Evolutionary conservation across 2,888 invertebrate genomes (phyloP), one percentile per base, ranked within the genome.

Genomic region (Drosophila mettleri): DNA sequence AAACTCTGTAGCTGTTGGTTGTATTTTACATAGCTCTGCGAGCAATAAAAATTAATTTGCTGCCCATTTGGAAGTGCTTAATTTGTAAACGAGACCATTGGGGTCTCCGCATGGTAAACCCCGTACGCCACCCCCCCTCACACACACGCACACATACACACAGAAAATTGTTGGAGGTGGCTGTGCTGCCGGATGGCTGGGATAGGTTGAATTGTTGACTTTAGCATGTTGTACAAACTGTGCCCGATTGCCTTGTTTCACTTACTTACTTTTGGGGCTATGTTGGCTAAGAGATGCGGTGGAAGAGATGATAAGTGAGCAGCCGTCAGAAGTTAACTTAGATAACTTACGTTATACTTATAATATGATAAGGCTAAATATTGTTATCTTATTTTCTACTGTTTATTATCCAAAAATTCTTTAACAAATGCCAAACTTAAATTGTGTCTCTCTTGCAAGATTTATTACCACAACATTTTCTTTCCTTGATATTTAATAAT

Each of bases 1-100:
- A 27, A 69, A 63, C 31, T 65, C 43, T 36, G 38, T n/a, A 18
- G 73, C 55, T 73, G 58, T 69, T 74, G 51, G 60, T 60, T 67
- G 69, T 79, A 84, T 85, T 89, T 86, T 89, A 87, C 86, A 89
- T 87, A 86, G 85, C 80, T 87, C 88, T 75, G 75, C 60, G 64
- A 55, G 83, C 89, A 89, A 86, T 86, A 86, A 89, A 86, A 86
- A 86, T 87, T 86, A 84, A 87, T 88, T 86, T 89, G 83, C 83
- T 80, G 83, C 80, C 88, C 80, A 80, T 85, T 89, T 89, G 83
- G 74, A 89, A 87, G 88, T 88, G 76, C 89, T 89, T 89, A 85
- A 89, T 89, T 86, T 85, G 86, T 76, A 83, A 87, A 87, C 83
- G 89, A 87, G 80, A 71, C 78, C 86, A 83, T 73, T 80, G 88